A percentile compares a stretch with the other conserved stretches of the same genome.
phyloP scores from a whole-genome alignment of 64 coral and sea anemone species.

The Exaiptasia diaphana region DNA sequence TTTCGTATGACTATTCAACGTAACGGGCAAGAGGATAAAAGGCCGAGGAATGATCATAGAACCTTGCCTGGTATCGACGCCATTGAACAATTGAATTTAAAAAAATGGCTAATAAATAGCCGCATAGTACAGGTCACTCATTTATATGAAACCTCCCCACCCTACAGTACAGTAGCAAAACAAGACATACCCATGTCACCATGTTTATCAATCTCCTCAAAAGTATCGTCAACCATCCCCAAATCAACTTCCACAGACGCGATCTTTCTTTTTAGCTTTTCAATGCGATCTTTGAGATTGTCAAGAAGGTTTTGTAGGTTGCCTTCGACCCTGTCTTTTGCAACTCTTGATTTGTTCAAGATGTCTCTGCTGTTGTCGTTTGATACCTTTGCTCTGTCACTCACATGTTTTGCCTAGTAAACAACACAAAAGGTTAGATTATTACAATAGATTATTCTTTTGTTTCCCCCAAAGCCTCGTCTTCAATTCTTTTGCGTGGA shows the following conservation, averaged over 20 bases:
- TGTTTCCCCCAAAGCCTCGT: too few relatives aligned
- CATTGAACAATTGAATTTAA: too few relatives aligned
- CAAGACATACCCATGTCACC: slow-evolving; percentile 9
- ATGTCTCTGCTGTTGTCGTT: slow-evolving; percentile 1
- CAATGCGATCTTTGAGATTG: slow-evolving; percentile 12
- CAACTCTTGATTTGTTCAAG: neutral
- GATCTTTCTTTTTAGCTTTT: slow-evolving; percentile 34
- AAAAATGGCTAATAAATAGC: too few relatives aligned
- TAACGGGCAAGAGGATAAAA: too few relatives aligned
- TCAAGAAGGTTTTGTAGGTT: slow-evolving; percentile 25
- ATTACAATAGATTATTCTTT: neutral
- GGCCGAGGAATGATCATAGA: too few relatives aligned
- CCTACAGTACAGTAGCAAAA: neutral
- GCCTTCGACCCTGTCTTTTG: slow-evolving; percentile 47
- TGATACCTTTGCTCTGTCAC: neutral
- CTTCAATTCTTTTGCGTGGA: too few relatives aligned
- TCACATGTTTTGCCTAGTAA: slow-evolving; percentile 25
- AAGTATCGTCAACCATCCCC: neutral
- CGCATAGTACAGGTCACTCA: too few relatives aligned
- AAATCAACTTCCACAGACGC: neutral
- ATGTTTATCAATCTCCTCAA: neutral
- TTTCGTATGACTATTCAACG: too few relatives aligned
- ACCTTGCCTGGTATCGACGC: too few relatives aligned
- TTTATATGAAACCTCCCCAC: too few relatives aligned
- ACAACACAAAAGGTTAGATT: neutral